Base-by-base conservation (phyloP, 2,888 invertebrate genomes). In the Apamea sordens region DNA sequence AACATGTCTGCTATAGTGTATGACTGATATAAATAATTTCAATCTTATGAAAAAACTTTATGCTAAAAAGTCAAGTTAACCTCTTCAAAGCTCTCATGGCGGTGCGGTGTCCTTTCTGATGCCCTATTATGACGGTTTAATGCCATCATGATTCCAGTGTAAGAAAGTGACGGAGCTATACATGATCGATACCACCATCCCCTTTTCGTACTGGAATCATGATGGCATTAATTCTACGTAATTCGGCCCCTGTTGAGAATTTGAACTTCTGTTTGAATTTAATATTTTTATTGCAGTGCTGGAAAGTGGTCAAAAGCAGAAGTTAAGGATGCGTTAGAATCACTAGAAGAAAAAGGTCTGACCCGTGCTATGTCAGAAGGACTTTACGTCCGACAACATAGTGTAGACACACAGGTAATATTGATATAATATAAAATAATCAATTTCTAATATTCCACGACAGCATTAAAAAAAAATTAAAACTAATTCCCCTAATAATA, bases 351-450 rank as follows among this genome's bases (percentile, higher is more conserved):
- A 74, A 98, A 98, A 87, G 98, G 98, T 47, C 95, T 99, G 24
- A 98, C 99, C 50, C 98, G 99, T 90, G 97, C 98, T 0, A 98
- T 99, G 98, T 98, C 98, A 71, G 98, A 98, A 91, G 97, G 97
- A 68, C 98, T 98, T 28, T 99, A 98, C 91, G 98, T 99, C 1
- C 97, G 99, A 88, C 98, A 98, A 76, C 98, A 98, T 90, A 98
- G 98, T 93, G 98, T 98, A 91, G 99, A 99, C 91, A 98, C 98
- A 81, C 98, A 98, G 96, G 98, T 98, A 93, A 89, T 2, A 36
- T 11, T 5, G 32, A 24, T 36, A 5, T 6, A n/a, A 68, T 69
- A 47, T 6, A 47, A 47, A n/a, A 67, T 21, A 70, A 50, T 53
- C 2, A 2, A 5, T 24, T 70, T 50, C 5, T 50, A 50, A 32